Conservation (phyloP, 1,140 invertebrate species). For the Triops longicaudatus region DNA sequence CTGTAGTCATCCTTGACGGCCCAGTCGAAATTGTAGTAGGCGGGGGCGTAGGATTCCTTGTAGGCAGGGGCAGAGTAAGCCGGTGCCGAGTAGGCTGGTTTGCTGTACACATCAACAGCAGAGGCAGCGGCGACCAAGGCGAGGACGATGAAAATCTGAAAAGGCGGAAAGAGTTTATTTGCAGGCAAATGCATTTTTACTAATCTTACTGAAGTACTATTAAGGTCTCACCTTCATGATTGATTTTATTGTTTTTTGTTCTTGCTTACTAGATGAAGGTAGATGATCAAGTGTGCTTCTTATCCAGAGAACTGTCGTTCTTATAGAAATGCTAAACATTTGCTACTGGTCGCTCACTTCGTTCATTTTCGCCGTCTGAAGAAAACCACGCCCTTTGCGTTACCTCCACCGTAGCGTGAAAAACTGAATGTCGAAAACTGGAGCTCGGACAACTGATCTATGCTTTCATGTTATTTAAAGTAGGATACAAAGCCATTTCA, state of each 20-base stretch:
- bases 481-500: too few relatives aligned
- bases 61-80: not conserved
- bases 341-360: not conserved
- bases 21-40: slow-evolving; percentile 32
- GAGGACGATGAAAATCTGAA: not conserved
- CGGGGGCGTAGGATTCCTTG: slow-evolving; percentile 18
- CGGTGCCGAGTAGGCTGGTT: not conserved
- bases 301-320: not conserved
- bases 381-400: too few relatives aligned
- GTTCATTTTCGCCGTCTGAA: too few relatives aligned
- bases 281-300: not conserved
- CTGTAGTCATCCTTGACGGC: slow-evolving; percentile 32
- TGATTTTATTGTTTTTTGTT: not conserved
- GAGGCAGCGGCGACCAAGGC: not conserved
- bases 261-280: not conserved
- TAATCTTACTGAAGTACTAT: too few relatives aligned
- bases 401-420: too few relatives aligned
- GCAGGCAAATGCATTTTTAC: too few relatives aligned
- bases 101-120: not conserved
- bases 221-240: slow-evolving; percentile 3
- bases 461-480: too few relatives aligned
- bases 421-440: too few relatives aligned
- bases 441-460: too few relatives aligned
- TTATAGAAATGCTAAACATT: not conserved
- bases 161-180: too few relatives aligned